Conservation (phyloP, 2,888 invertebrate genomes). For the Epsilonema sp. region DNA sequence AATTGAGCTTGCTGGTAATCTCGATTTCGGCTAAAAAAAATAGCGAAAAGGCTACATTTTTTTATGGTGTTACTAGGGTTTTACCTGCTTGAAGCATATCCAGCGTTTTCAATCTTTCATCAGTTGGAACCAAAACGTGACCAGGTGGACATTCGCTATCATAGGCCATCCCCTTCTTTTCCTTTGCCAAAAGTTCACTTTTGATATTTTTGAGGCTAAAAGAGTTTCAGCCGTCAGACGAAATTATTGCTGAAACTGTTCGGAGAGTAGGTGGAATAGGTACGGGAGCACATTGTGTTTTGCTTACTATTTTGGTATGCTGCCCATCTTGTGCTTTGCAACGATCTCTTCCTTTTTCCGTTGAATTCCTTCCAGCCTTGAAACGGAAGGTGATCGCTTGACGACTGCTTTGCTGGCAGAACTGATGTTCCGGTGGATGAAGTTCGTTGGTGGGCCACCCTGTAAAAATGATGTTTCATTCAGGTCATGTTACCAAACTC, state of each 20-base stretch:
- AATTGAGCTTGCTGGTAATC: neutral
- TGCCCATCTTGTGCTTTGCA: neutral
- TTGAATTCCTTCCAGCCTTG: neutral
- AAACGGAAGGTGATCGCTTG: neutral
- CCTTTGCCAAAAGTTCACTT: no score
- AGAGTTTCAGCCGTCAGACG: neutral
- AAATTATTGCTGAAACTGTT: neutral
- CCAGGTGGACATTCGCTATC: neutral
- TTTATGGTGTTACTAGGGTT: neutral
- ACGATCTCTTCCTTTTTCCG: neutral
- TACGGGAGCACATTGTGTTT: no score
- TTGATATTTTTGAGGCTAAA: no score
- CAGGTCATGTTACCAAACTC: no score
- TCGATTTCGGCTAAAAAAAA: neutral
- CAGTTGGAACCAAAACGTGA: neutral
- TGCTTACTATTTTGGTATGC: neutral
- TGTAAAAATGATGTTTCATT: no score
- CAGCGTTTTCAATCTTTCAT: neutral
- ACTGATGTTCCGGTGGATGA: neutral
- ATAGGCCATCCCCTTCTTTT: neutral
- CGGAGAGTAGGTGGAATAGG: no score
- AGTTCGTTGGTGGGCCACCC: neutral
- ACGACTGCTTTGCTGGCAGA: neutral
- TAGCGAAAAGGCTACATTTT: neutral
- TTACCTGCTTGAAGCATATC: neutral